phyloP scores from a whole-genome alignment of 2,113 vertebrate genomes.

The Leucopsar rothschildi region DNA sequence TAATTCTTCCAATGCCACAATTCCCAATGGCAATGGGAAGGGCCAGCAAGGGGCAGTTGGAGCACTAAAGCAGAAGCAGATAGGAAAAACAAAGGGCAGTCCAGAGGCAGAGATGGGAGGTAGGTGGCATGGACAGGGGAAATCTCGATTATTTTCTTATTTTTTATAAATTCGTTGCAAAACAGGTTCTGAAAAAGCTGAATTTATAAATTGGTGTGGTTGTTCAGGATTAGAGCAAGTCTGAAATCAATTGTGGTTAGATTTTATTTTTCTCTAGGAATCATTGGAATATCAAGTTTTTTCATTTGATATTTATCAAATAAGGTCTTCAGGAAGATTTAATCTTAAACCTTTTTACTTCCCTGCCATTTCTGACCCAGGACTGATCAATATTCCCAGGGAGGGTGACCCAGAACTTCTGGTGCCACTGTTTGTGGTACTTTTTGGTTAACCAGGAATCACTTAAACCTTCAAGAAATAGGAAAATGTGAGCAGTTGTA shows the following conservation, averaged over 20 bases:
- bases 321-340: background rate
- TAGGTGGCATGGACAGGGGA: background rate
- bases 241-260: background rate
- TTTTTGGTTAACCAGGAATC: background rate
- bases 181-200: background rate
- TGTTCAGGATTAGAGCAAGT: background rate
- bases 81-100: slow-evolving; percentile 64
- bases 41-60: slow-evolving; percentile 55
- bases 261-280: background rate
- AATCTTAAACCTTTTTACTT: background rate
- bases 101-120: slow-evolving; percentile 65
- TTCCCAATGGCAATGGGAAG: slow-evolving; percentile 70
- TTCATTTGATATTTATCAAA: background rate
- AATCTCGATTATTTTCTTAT: background rate
- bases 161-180: background rate
- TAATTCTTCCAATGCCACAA: background rate
- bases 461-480: background rate
- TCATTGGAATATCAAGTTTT: too few species aligned
- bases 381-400: background rate
- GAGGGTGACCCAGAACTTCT: background rate
- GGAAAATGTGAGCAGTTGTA: background rate
- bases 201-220: background rate
- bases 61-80: slow-evolving; percentile 67
- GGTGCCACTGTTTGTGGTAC: background rate
- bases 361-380: background rate